Evolutionary conservation across 2,797 vertebrate species (phyloP).

Genomic region (Microctenopoma steveboyesi): DNA sequence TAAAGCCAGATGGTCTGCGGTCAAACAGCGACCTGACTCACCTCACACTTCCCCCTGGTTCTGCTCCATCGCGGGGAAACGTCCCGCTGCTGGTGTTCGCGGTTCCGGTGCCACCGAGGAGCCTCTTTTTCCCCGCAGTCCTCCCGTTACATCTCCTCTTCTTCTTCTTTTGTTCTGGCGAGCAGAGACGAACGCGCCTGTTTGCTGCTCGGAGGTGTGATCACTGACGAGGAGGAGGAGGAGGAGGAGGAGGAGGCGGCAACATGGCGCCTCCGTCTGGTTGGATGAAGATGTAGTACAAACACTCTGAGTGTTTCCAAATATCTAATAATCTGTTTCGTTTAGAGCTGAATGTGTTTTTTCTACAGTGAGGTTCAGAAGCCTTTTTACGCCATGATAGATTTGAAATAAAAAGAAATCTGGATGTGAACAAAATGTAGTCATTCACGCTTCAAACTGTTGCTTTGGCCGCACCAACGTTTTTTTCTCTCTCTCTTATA

Average conservation of each 20-base stretch:
- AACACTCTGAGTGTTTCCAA: too few species aligned
- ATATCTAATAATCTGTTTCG: too few species aligned
- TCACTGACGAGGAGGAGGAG: not conserved
- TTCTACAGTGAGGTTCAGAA: too few species aligned
- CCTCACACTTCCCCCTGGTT: too few species aligned
- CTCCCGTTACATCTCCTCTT: slow-evolving; percentile 32
- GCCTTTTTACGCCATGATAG: too few species aligned
- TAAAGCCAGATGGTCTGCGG: too few species aligned
- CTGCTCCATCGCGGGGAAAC: not conserved
- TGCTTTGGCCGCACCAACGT: not conserved
- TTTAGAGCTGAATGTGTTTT: too few species aligned
- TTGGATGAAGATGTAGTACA: slow-evolving; percentile 21
- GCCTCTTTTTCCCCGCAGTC: slow-evolving; percentile 11
- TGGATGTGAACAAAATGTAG: too few species aligned
- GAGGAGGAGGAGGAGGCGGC: not conserved
- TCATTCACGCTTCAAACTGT: not conserved
- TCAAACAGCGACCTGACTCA: too few species aligned
- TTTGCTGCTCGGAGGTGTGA: not conserved
- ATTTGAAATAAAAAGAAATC: too few species aligned
- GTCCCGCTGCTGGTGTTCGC: not conserved
- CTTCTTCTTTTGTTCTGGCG: slow-evolving; percentile 10
- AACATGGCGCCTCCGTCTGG: slow-evolving; percentile 32
- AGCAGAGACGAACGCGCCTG: not conserved
- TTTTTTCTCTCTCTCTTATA: not conserved
- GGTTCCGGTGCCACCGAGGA: slow-evolving; percentile 21